These are phyloP conservation scores for Phrynocephalus versicolor DNA, from an alignment of 2,113 vertebrate genomes.

Conservation along the genomic window DNA sequence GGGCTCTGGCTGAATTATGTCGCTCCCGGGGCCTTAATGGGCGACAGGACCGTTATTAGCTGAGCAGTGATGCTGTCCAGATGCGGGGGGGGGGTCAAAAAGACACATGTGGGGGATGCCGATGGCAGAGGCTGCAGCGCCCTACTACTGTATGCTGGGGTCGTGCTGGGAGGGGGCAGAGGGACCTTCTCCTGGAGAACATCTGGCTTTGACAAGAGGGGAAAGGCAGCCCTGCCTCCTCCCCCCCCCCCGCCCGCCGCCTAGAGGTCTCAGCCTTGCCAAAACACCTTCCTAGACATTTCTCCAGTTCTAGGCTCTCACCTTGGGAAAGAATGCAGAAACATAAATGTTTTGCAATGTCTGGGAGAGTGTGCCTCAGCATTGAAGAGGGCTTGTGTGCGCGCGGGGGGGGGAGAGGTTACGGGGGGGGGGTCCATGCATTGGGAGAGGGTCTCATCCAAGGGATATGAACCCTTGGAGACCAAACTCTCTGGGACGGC, in stretches of 20 bases:
- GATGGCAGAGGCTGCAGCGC: neutral
- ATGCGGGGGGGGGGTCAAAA: neutral
- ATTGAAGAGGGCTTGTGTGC: neutral
- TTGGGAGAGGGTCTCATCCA: no score
- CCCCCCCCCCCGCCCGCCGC: no score
- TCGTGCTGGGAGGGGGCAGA: no score
- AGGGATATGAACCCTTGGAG: no score
- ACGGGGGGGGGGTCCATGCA: no score
- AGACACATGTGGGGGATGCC: constrained; percentile 10
- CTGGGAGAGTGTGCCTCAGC: neutral
- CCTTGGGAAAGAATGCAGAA: neutral
- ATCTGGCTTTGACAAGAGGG: neutral
- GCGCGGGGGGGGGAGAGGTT: no score
- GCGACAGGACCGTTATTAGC: constrained; percentile 8
- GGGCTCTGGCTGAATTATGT: neutral
- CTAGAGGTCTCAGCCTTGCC: neutral
- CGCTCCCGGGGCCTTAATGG: neutral
- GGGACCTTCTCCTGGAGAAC: no score
- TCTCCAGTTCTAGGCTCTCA: neutral
- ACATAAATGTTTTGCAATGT: no score
- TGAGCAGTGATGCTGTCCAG: constrained; percentile 22
- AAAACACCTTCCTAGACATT: neutral
- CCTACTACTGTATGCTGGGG: neutral
- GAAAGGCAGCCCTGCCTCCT: no score
- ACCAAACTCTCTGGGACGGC: no score